These are phyloP conservation scores for Geococcyx californianus DNA, from an alignment of 2,113 vertebrate species.

Conservation along the genomic window DNA sequence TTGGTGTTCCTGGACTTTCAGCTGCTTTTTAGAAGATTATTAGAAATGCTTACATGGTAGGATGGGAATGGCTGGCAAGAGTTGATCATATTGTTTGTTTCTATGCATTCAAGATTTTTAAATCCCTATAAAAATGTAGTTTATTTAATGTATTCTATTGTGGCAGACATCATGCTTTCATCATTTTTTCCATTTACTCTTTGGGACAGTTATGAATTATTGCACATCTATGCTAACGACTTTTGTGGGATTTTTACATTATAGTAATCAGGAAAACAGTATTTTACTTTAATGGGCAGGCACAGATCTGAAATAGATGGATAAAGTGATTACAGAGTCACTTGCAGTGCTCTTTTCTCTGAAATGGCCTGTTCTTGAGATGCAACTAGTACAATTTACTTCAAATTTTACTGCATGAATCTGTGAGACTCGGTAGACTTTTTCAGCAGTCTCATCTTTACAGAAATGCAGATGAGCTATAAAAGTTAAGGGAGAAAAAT, in stretches of 20 bases:
- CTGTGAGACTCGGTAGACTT: background rate
- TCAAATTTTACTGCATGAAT: background rate
- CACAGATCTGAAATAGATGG: slow-evolving; percentile 2
- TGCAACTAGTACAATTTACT: background rate
- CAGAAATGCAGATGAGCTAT: slow-evolving; percentile 4
- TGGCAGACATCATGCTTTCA: background rate
- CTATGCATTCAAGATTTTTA: background rate
- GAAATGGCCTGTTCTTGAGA: background rate
- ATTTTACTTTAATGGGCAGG: background rate
- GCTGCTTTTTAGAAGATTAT: background rate
- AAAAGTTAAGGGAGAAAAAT: slow-evolving; percentile 6
- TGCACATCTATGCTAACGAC: background rate
- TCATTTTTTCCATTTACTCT: slow-evolving; percentile 22
- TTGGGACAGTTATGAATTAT: background rate
- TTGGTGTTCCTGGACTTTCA: background rate
- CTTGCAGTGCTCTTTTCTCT: background rate
- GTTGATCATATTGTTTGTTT: background rate
- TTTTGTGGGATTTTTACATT: background rate
- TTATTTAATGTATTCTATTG: background rate
- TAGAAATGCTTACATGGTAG: background rate
- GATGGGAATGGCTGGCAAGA: background rate
- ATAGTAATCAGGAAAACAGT: background rate
- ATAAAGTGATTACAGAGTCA: background rate
- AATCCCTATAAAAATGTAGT: background rate
- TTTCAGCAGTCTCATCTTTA: background rate